Evolutionary conservation across 2,888 invertebrate species (phyloP).

Genomic region (Neelides folsomi): DNA sequence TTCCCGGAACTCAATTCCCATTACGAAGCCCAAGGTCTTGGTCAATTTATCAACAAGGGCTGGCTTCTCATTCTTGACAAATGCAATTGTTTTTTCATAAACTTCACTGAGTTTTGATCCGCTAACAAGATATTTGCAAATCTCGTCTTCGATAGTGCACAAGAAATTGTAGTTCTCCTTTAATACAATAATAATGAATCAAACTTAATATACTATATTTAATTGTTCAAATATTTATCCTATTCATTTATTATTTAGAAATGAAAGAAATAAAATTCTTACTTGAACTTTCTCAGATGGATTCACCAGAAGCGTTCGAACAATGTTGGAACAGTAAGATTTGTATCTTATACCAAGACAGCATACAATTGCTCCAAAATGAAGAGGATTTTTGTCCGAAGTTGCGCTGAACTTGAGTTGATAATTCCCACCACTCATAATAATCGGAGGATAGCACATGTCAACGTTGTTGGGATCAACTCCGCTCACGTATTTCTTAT

Average conservation of each 20-base stretch:
- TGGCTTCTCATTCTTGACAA: slow-evolving; percentile 75
- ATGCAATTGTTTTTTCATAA: slow-evolving; percentile 66
- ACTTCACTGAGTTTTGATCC: slow-evolving; percentile 73
- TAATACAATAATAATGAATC: neutral
- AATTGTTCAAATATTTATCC: neutral
- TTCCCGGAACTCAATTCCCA: slow-evolving; percentile 97
- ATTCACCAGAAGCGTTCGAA: slow-evolving; percentile 89
- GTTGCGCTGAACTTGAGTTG: slow-evolving; percentile 88
- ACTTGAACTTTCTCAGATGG: slow-evolving; percentile 57
- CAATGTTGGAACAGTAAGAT: slow-evolving; percentile 95
- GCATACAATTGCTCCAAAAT: slow-evolving; percentile 92
- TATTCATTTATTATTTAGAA: neutral
- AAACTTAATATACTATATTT: neutral
- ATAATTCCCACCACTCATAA: slow-evolving; percentile 97
- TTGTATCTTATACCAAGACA: slow-evolving; percentile 89
- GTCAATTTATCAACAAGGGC: slow-evolving; percentile 75
- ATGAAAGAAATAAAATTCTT: slow-evolving; percentile 34
- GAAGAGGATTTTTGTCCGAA: slow-evolving; percentile 76
- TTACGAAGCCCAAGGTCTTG: slow-evolving; percentile 92
- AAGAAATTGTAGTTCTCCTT: slow-evolving; percentile 64
- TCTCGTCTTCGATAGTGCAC: slow-evolving; percentile 74
- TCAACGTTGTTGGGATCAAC: slow-evolving; percentile 72
- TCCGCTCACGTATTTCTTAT: slow-evolving; percentile 86
- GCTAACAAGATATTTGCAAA: slow-evolving; percentile 67
- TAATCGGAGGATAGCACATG: slow-evolving; percentile 96